Evolutionary conservation across 1,140 invertebrate species (phyloP).

Genomic region (Trachymyrmex cornetzi): DNA sequence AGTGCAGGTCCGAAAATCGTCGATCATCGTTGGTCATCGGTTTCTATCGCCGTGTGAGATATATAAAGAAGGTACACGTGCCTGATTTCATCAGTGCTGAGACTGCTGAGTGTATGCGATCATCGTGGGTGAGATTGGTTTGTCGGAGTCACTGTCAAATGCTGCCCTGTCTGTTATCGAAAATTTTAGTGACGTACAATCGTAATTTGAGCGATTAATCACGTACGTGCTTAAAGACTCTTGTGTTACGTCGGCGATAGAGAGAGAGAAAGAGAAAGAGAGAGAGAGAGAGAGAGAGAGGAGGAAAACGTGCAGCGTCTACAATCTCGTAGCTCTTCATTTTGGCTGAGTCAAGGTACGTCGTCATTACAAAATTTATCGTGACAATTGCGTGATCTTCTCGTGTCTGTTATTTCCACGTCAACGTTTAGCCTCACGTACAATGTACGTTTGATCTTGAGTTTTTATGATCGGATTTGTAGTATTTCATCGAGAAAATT

Average conservation of each 20-base stretch:
- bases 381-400: background rate
- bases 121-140: background rate
- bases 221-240: background rate
- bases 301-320: background rate
- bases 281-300: background rate
- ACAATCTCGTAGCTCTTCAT: background rate
- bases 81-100: background rate
- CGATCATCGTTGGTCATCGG: slow-evolving; percentile 57
- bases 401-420: background rate
- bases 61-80: slow-evolving; percentile 56
- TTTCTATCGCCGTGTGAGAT: slow-evolving; percentile 40
- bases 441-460: background rate
- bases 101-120: background rate
- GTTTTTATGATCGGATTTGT: background rate
- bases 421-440: background rate
- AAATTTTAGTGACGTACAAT: background rate
- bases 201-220: background rate
- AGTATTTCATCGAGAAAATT: background rate
- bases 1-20: slow-evolving; percentile 39
- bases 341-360: slow-evolving; percentile 54
- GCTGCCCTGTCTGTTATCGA: background rate
- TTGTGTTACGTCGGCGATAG: background rate
- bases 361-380: background rate
- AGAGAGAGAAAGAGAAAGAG: background rate
- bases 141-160: background rate